Evolutionary conservation across 2,113 vertebrate species (phyloP).

Genomic region (Serilophus lunatus): DNA sequence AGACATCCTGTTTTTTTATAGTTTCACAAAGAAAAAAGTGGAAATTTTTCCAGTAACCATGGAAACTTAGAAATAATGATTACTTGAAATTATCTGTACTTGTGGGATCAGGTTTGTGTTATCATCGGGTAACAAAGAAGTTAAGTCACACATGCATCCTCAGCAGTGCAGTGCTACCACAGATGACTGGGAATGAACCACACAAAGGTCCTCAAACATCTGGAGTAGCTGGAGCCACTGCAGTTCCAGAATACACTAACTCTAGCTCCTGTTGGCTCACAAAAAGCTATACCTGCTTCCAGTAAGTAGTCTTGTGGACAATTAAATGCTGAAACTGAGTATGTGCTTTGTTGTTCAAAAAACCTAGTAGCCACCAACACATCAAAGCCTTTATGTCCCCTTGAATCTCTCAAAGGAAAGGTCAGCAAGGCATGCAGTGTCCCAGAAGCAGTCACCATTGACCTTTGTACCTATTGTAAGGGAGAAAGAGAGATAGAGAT

Average conservation of each 20-base stretch:
- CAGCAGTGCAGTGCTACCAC: neutral
- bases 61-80: slow-evolving; percentile 33
- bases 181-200: neutral
- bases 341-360: neutral
- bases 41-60: neutral
- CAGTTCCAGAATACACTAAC: neutral
- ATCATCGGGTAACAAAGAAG: neutral
- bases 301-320: neutral
- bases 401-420: neutral
- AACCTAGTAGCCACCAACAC: neutral
- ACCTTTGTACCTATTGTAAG: neutral
- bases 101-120: neutral
- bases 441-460: neutral
- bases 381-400: neutral
- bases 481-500: neutral
- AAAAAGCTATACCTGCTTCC: neutral
- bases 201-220: neutral
- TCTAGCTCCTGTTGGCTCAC: neutral
- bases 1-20: neutral
- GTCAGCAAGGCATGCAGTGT: neutral
- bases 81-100: neutral
- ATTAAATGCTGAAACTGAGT: neutral
- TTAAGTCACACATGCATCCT: neutral
- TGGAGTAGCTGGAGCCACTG: neutral
- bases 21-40: neutral